Conservation (phyloP, 2,113 vertebrate species). For the Percina caprodes region DNA sequence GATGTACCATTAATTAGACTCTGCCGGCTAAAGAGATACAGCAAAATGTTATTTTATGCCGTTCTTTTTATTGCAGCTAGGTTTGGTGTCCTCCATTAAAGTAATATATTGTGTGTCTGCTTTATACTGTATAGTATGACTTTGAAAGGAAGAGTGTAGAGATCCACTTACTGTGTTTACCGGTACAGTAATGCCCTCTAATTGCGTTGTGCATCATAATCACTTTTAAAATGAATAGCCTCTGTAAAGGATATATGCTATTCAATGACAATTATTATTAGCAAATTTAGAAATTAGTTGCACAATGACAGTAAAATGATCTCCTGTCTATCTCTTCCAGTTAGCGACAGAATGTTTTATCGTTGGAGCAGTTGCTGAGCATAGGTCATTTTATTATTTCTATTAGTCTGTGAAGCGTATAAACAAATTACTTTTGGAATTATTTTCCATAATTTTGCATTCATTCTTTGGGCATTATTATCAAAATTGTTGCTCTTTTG, state of each 20-base stretch:
- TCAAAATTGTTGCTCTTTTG: background rate
- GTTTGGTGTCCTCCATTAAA: slow-evolving; percentile 1
- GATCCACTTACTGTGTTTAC: background rate
- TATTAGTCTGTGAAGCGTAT: background rate
- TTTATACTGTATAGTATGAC: background rate
- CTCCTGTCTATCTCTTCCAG: background rate
- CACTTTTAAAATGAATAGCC: background rate
- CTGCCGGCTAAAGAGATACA: background rate
- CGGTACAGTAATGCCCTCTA: no score
- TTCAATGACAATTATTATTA: background rate
- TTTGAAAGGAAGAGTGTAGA: background rate
- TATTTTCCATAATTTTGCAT: background rate
- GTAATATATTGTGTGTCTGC: background rate
- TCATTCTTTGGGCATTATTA: background rate
- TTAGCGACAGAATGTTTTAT: background rate
- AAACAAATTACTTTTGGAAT: slow-evolving; percentile 5
- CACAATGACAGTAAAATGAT: background rate
- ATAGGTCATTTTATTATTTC: background rate
- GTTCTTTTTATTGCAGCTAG: background rate
- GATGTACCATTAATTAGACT: slow-evolving; percentile 6
- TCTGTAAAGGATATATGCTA: background rate
- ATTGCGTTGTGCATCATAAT: background rate
- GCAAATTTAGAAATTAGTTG: background rate
- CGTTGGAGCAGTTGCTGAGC: background rate
- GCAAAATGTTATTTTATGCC: background rate